Evolutionary conservation across 2,113 vertebrate genomes (phyloP).

Genomic region (Diglossa brunneiventris): DNA sequence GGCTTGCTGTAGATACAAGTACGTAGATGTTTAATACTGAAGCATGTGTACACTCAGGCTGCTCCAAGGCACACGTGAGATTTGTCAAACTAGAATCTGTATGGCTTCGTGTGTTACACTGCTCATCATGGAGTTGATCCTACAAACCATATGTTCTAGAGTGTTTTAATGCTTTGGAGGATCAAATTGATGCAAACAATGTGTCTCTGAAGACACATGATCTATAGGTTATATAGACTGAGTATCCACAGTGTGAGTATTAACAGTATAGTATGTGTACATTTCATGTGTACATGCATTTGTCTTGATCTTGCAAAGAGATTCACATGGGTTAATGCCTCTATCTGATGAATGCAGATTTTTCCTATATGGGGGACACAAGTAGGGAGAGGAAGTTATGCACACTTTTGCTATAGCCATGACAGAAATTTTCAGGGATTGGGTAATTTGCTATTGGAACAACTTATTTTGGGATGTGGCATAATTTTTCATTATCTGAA

Average conservation of each 20-base stretch:
- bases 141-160: neutral
- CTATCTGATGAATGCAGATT: neutral
- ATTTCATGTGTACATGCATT: neutral
- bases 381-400: neutral
- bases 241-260: neutral
- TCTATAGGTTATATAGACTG: neutral
- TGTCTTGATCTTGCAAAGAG: neutral
- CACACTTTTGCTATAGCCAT: neutral
- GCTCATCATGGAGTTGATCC: neutral
- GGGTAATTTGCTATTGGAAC: neutral
- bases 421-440: neutral
- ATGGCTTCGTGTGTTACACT: neutral
- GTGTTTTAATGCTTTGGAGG: neutral
- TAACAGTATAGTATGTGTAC: neutral
- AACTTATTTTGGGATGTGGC: neutral
- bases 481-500: neutral
- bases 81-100: neutral
- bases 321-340: neutral
- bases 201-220: neutral
- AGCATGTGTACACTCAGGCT: neutral
- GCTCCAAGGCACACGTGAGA: neutral
- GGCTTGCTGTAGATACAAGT: neutral
- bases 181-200: neutral
- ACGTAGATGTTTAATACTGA: neutral
- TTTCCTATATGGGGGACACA: neutral